Evolutionary conservation across 2,113 vertebrate genomes (phyloP).

Genomic region (Cyanoramphus novaezelandiae): DNA sequence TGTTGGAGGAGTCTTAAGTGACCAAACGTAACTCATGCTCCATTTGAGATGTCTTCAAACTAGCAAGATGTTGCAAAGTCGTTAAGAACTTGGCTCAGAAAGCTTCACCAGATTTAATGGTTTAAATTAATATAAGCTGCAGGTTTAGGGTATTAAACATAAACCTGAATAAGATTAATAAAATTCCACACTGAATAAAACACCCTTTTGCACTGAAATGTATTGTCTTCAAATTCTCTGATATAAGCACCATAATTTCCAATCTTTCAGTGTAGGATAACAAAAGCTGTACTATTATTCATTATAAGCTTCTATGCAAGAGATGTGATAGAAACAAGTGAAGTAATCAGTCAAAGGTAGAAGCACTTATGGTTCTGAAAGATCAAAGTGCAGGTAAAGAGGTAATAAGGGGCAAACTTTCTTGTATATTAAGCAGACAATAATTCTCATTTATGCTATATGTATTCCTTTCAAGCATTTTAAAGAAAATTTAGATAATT

Average conservation of each 20-base stretch:
- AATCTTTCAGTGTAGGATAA: not conserved
- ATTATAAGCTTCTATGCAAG: not conserved
- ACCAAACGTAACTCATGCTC: not conserved
- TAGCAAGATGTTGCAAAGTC: not conserved
- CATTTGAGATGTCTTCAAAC: not conserved
- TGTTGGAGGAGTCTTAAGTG: not conserved
- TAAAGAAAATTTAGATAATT: not conserved
- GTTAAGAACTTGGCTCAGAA: not conserved
- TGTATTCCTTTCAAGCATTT: not conserved
- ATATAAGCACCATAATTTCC: not conserved
- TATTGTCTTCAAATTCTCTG: not conserved
- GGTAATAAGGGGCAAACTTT: not conserved
- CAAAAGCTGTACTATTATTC: not conserved
- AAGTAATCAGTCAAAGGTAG: not conserved
- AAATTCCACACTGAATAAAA: not conserved
- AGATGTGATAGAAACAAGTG: not conserved
- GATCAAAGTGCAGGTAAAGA: not conserved
- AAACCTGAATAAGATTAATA: not conserved
- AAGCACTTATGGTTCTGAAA: not conserved
- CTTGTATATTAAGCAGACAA: not conserved
- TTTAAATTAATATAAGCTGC: not conserved
- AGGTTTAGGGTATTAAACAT: not conserved
- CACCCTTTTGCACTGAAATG: not conserved
- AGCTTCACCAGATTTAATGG: not conserved
- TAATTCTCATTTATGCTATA: not conserved